Base-by-base conservation (phyloP, 2,113 vertebrate species). In the Onychorhynchus coronatus region DNA sequence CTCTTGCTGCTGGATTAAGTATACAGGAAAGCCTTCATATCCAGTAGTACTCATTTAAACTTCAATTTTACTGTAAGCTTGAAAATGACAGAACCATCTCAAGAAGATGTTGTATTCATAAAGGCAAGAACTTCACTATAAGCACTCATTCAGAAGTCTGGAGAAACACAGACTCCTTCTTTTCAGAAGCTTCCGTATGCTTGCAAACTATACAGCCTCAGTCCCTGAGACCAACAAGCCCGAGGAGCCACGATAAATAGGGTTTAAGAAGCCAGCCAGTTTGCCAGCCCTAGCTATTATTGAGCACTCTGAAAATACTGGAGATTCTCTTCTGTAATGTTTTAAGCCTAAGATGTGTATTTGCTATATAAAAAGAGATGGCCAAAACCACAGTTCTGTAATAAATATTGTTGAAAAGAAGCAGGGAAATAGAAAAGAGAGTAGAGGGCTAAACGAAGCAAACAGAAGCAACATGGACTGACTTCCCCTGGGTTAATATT, bases 181-280 rank as follows among this genome's bases (percentile, higher is more conserved):
- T 35, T 31, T 44, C 20, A 31, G n/a, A 90, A 56, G 22, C 67
- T 88, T 50, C 14, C 11, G 6, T 25, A 15, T 42, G 30, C 16
- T 91, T 3, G 0, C 1, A 2, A 91, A 41, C 5, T 63, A 55
- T 21, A 39, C 10, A 30, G n/a, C 21, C 24, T 79, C 50, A 58
- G 62, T 30, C 47, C 13, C 19, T 0, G 0, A 53, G 33, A 68
- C 5, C 28, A 89, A 4, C 3, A 58, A 55, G 27, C 24, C 30
- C 62, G 47, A 72, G 82, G 24, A 66, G 46, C 24, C 42, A 55
- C 6, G 12, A 41, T 4, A 41, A 9, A 14, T 4, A 49, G 11
- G 8, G 27, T 46, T 65, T 75, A 65, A 63, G 56, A 81, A 68
- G 14, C 8, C 65, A 67, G 22, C 16, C 18, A 67, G 14, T 31